These are phyloP conservation scores for Lepus oiostolus DNA, from an alignment of 2,797 vertebrate genomes.

Conservation along the genomic window DNA sequence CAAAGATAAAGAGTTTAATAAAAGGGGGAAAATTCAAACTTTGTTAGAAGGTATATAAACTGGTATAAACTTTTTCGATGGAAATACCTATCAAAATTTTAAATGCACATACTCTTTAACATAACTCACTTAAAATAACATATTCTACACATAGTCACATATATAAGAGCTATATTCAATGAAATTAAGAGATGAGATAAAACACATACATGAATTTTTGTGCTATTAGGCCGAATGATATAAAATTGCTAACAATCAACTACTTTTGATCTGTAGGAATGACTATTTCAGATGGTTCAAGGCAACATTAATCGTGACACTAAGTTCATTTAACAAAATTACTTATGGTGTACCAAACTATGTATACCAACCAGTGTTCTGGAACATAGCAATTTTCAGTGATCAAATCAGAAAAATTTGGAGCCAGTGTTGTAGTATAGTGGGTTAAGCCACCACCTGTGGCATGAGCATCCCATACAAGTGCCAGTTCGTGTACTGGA, in stretches of 20 bases:
- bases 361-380: background rate
- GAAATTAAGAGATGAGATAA: constrained; percentile 7
- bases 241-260: constrained; percentile 24
- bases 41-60: background rate
- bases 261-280: constrained; percentile 39
- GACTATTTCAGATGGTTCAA: background rate
- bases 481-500: too few relatives aligned
- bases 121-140: constrained; percentile 25
- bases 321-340: background rate
- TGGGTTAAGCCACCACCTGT: too few relatives aligned
- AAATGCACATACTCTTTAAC: constrained; percentile 25
- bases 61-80: background rate
- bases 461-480: too few relatives aligned
- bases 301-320: background rate
- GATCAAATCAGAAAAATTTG: background rate
- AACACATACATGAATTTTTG: background rate
- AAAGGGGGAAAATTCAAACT: background rate
- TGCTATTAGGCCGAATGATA: background rate
- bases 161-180: background rate
- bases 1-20: constrained; percentile 1
- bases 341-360: background rate
- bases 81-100: background rate
- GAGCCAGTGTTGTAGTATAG: too few relatives aligned
- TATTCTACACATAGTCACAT: constrained; percentile 22
- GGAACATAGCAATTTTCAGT: background rate